Base-by-base conservation (phyloP, 1,140 invertebrate species). In the Oryzaephilus surinamensis region DNA sequence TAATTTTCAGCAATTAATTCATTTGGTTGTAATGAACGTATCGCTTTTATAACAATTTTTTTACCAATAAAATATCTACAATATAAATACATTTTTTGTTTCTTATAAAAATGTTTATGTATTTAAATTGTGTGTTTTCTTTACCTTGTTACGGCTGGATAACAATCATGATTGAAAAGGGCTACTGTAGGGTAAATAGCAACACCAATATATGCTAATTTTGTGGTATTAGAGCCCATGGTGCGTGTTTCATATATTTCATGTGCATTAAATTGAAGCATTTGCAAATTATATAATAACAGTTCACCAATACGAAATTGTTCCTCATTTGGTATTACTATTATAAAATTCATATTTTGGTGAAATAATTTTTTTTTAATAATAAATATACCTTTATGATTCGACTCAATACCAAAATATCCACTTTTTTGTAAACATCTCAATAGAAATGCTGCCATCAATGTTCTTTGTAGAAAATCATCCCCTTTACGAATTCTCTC, bases 241-340 rank as follows among this genome's bases (percentile, higher is more conserved):
- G 81, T 72, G 14, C 36, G 34, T 0, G 81, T 77, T 54, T 91
- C 84, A 41, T 77, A 83, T n/a, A 92, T 75, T 63, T 91, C 86
- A 58, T 92, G 87, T 1, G 86, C 86, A 63, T 92, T 92, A 62
- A 89, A 93, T 47, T 90, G 87, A 2, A 91, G 59, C 30, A 89
- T 70, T 64, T 88, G 82, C 2, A 91, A 67, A 52, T 87, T 73
- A 20, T 74, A 71, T 1, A 88, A 60, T 11, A 92, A 58, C 11
- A 87, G 60, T 10, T 76, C 70, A 6, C 65, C 73, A 14, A 81
- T 68, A 24, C 65, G 60, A 14, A 67, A 57, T 53, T 80, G 72
- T 2, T 67, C 66, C 56, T 69, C 62, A 0, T 58, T 66, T 11
- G 57, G 70, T 58, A 58, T 60, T n/a, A n/a, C n/a, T n/a, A n/a